These are phyloP conservation scores for Apistogramma diplotaenia DNA, from an alignment of 2,113 vertebrate species.

Conservation along the genomic window DNA sequence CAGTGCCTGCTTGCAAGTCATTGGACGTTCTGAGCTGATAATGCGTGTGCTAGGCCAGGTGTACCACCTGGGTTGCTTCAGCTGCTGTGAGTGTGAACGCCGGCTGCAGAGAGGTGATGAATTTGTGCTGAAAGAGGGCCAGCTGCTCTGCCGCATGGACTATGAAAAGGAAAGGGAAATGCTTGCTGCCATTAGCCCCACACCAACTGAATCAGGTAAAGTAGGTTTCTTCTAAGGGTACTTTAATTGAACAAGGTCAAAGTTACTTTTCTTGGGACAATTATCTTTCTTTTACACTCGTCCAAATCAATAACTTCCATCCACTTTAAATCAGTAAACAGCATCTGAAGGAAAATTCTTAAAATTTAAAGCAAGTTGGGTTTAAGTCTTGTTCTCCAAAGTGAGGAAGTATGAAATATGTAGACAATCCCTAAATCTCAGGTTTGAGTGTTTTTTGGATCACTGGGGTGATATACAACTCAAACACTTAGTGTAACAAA, in stretches of 20 bases:
- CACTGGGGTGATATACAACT: not conserved
- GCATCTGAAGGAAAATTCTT: not conserved
- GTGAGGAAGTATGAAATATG: not conserved
- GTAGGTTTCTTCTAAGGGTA: not conserved
- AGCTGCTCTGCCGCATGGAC: conserved; percentile 88
- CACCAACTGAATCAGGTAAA: conserved; percentile 85
- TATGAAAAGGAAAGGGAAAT: conserved; percentile 92
- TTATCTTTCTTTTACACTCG: not conserved
- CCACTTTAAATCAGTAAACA: not conserved
- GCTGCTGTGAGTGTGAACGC: conserved; percentile 90
- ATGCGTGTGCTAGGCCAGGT: conserved; percentile 89
- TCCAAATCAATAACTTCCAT: not conserved
- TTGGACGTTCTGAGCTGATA: conserved; percentile 86
- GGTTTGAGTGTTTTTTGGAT: not conserved
- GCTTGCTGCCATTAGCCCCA: conserved; percentile 85
- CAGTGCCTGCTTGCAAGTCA: conserved; percentile 85
- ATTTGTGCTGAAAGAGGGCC: conserved; percentile 90
- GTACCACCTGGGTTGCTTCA: conserved; percentile 89
- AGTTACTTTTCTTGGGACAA: not conserved
- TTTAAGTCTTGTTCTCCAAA: not conserved
- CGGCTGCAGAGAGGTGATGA: conserved; percentile 87
- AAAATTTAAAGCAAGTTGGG: not conserved
- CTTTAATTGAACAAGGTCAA: not conserved
- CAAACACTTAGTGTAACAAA: not conserved
- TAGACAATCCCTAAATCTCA: not conserved